These are phyloP conservation scores for Melanotaenia duboulayi DNA, from an alignment of 2,113 vertebrate genomes.

Conservation along the genomic window DNA sequence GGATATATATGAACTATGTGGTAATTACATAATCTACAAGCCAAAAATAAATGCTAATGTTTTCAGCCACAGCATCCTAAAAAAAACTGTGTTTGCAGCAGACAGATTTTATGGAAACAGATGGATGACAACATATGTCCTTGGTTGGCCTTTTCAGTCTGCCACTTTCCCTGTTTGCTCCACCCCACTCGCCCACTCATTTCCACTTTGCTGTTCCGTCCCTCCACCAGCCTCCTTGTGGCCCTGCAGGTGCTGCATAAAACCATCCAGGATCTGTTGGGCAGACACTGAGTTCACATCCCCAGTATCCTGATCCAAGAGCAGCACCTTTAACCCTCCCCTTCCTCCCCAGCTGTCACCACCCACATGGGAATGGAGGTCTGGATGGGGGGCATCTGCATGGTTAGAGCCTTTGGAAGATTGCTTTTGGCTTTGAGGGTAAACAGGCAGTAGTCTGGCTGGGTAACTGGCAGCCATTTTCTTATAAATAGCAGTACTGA, in stretches of 20 bases:
- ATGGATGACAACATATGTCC: constrained; percentile 11
- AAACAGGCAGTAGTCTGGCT: constrained; percentile 46
- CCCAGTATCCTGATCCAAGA: constrained; percentile 40
- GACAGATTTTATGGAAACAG: constrained; percentile 5
- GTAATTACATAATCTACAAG: background rate
- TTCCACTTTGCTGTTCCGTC: constrained; percentile 38
- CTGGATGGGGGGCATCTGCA: constrained; percentile 17
- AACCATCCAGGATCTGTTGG: constrained; percentile 79
- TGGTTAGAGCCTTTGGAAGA: constrained; percentile 15
- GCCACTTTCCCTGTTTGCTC: constrained; percentile 28
- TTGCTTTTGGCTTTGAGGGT: constrained; percentile 44
- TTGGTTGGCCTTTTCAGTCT: constrained; percentile 40
- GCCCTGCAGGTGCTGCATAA: constrained; percentile 72
- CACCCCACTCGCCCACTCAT: constrained; percentile 31
- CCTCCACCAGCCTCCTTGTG: constrained; percentile 42
- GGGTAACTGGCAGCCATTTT: constrained; percentile 59
- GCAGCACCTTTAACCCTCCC: constrained; percentile 19
- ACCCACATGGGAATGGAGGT: constrained; percentile 14
- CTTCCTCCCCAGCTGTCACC: constrained; percentile 43
- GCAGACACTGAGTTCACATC: constrained; percentile 68
- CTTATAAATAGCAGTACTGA: constrained; percentile 66
- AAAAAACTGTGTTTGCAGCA: background rate
- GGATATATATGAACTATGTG: too few relatives aligned
- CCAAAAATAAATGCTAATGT: background rate
- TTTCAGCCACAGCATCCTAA: constrained; percentile 6